Conservation (phyloP, 2,113 vertebrate species). For the Orycteropus afer region DNA sequence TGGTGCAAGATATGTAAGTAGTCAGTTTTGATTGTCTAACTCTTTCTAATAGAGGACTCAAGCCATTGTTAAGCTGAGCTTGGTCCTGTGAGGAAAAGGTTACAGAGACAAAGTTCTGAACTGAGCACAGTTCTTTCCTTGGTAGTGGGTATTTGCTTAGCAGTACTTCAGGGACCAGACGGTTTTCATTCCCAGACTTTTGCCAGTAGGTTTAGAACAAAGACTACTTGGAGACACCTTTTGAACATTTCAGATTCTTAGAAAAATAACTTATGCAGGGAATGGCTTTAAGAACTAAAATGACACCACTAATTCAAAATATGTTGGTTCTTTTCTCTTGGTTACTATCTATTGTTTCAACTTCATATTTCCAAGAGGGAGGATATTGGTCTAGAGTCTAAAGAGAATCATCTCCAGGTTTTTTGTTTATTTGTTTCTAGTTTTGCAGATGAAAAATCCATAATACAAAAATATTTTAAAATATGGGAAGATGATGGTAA, state of each 20-base stretch:
- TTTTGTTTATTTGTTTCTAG: not conserved
- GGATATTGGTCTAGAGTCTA: too few species aligned
- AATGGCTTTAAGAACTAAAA: not conserved
- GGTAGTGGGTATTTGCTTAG: not conserved
- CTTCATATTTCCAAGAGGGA: not conserved
- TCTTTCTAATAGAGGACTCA: fast-evolving
- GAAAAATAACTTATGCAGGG: not conserved
- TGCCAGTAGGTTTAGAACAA: not conserved
- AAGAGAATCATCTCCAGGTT: not conserved
- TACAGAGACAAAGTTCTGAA: not conserved
- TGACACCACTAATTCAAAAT: not conserved
- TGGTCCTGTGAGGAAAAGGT: not conserved
- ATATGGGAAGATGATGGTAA: not conserved
- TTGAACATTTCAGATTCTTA: not conserved
- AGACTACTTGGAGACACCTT: not conserved
- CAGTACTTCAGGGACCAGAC: not conserved
- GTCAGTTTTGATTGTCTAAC: fast-evolving
- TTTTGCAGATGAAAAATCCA: not conserved
- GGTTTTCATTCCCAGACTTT: not conserved
- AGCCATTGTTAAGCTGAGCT: not conserved
- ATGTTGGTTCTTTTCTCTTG: not conserved
- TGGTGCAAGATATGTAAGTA: constrained; percentile 99
- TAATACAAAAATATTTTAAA: constrained; percentile 24
- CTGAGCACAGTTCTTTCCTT: not conserved
- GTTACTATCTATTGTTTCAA: not conserved